Conservation (phyloP, 2,888 invertebrate species). For the Acleris holmiana region DNA sequence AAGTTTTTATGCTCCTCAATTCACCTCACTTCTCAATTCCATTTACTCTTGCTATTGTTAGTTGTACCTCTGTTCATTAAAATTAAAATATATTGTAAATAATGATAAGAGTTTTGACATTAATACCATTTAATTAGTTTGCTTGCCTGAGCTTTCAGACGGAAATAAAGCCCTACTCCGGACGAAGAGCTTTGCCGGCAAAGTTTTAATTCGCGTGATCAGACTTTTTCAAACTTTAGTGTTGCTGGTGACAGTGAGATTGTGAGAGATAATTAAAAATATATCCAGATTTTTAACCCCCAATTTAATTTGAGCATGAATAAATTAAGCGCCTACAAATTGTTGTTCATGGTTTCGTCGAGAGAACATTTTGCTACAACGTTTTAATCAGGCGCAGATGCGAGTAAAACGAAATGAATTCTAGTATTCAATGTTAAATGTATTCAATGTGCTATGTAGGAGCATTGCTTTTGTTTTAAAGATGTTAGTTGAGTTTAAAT, state of each 20-base stretch:
- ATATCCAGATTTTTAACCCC: slow-evolving; percentile 4
- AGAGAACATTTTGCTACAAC: neutral
- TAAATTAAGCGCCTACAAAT: slow-evolving; percentile 1
- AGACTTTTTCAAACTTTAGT: slow-evolving; percentile 25
- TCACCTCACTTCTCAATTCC: no score
- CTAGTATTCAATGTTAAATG: neutral
- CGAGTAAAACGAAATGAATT: neutral
- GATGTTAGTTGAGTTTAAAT: no score
- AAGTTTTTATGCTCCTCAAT: no score
- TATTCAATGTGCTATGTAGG: no score
- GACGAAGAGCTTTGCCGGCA: slow-evolving; percentile 9
- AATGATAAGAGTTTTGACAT: slow-evolving; percentile 20
- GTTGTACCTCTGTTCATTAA: neutral
- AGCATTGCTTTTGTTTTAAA: no score
- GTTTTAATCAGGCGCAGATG: slow-evolving; percentile 5
- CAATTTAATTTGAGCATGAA: neutral
- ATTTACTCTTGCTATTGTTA: neutral
- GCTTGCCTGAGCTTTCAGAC: neutral
- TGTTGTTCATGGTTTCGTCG: neutral
- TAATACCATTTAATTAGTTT: slow-evolving; percentile 17
- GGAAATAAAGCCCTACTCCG: slow-evolving; percentile 23
- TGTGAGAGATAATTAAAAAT: slow-evolving; percentile 22
- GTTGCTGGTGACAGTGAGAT: slow-evolving; percentile 29
- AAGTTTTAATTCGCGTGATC: slow-evolving; percentile 25
- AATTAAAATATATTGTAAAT: neutral